phyloP scores from a whole-genome alignment of 2,113 vertebrate species.

The Spea multiplicata region DNA sequence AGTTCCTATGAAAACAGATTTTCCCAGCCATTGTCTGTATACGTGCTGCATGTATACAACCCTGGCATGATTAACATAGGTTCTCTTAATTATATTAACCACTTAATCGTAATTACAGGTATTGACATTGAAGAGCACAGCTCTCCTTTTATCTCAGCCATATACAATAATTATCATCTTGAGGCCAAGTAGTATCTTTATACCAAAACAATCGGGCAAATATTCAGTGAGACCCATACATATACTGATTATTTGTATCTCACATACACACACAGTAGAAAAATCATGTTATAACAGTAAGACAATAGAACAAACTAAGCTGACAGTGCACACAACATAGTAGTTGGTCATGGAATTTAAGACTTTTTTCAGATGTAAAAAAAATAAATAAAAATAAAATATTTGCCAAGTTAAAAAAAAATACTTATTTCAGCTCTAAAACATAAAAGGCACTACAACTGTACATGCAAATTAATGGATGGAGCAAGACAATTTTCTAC shows the following conservation, averaged over 20 bases:
- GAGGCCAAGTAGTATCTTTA: slow-evolving; percentile 4
- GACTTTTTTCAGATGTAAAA: too few relatives aligned
- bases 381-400: too few relatives aligned
- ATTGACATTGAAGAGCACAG: neutral
- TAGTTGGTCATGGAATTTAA: neutral
- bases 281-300: neutral
- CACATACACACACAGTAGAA: neutral
- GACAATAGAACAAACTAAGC: too few relatives aligned
- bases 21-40: slow-evolving; percentile 13
- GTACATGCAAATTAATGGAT: neutral
- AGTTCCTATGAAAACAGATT: slow-evolving; percentile 14
- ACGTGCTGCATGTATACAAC: slow-evolving; percentile 13
- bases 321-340: too few relatives aligned
- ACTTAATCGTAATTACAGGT: neutral
- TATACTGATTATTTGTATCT: slow-evolving; percentile 11
- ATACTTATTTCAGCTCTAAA: too few relatives aligned
- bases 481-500: neutral
- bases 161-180: slow-evolving; percentile 19
- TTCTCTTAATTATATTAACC: slow-evolving; percentile 16
- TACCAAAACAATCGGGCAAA: slow-evolving; percentile 21
- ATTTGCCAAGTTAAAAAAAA: too few relatives aligned
- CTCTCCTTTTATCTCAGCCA: neutral
- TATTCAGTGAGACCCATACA: slow-evolving; percentile 17
- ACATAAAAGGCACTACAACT: too few relatives aligned
- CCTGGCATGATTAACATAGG: slow-evolving; percentile 15